These are phyloP conservation scores for Discoglossus pictus DNA, from an alignment of 2,797 vertebrate species.

Conservation along the genomic window DNA sequence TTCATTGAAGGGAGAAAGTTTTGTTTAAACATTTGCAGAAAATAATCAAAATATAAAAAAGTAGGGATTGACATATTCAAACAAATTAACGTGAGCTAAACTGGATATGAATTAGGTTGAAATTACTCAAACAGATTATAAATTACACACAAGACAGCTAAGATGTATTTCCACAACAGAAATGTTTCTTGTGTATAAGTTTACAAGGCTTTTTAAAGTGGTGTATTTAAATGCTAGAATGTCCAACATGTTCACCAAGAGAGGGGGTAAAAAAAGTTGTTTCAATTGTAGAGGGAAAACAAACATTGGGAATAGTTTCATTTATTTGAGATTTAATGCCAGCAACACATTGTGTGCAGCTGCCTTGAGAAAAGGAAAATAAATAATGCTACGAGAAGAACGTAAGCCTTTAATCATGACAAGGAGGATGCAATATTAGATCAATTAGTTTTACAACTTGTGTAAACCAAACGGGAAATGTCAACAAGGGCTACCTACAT, in stretches of 20 bases:
- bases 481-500: too few species aligned
- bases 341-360: conserved; percentile 80
- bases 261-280: conserved; percentile 6
- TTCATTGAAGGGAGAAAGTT: too few species aligned
- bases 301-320: conserved; percentile 67
- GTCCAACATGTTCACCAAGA: conserved; percentile 37
- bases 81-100: too few species aligned
- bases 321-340: conserved; percentile 61
- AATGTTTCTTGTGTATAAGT: conserved; percentile 49
- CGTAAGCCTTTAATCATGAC: conserved; percentile 73
- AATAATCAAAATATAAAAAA: too few species aligned
- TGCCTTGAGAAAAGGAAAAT: conserved; percentile 72
- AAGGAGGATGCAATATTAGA: conserved; percentile 71
- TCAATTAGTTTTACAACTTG: conserved; percentile 68
- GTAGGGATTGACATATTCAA: too few species aligned
- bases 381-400: conserved; percentile 71
- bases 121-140: too few species aligned
- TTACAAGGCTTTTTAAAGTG: conserved; percentile 34
- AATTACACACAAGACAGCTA: too few species aligned
- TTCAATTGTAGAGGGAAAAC: conserved; percentile 68
- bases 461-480: too few species aligned
- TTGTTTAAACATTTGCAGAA: too few species aligned
- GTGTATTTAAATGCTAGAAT: conserved; percentile 55
- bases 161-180: conserved; percentile 32
- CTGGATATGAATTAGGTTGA: too few species aligned